Percentiles rank a stretch among this genome's conserved stretches.
Conservation (phyloP, 2,797 vertebrate species). For the Phalanger gymnotis region DNA sequence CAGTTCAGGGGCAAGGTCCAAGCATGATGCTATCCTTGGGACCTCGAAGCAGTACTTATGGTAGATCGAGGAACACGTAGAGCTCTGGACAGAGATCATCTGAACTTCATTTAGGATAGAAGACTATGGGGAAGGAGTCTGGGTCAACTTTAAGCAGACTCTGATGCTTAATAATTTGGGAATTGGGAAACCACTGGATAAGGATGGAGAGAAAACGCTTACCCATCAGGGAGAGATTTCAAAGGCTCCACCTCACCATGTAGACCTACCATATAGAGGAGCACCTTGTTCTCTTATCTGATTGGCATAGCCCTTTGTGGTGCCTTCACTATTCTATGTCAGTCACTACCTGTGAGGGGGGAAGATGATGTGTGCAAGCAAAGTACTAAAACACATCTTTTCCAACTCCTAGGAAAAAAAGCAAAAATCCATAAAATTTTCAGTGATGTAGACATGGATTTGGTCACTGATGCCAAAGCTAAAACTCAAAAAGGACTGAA, state of each 20-base stretch:
- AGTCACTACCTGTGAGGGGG: neutral
- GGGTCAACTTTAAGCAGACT: neutral
- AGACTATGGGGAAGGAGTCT: neutral
- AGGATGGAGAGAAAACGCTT: neutral
- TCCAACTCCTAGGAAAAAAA: neutral
- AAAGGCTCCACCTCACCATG: neutral
- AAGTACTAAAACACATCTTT: neutral
- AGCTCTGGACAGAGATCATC: neutral
- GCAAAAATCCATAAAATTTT: neutral
- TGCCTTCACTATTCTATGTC: neutral
- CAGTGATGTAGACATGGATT: neutral
- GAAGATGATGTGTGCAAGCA: neutral
- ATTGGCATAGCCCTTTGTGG: neutral
- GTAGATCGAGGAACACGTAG: neutral
- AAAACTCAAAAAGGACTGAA: neutral
- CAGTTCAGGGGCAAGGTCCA: neutral
- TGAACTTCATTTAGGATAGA: too few species aligned
- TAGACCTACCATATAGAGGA: neutral
- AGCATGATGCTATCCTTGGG: neutral
- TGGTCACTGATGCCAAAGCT: neutral
- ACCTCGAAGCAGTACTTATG: neutral
- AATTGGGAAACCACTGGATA: neutral
- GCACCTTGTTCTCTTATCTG: neutral
- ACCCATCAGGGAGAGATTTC: neutral
- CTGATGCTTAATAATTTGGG: neutral